Evolutionary conservation across 2,888 invertebrate genomes (phyloP), one percentile per base, ranked within the genome.

Genomic region (Lasioglossum villosulum): DNA sequence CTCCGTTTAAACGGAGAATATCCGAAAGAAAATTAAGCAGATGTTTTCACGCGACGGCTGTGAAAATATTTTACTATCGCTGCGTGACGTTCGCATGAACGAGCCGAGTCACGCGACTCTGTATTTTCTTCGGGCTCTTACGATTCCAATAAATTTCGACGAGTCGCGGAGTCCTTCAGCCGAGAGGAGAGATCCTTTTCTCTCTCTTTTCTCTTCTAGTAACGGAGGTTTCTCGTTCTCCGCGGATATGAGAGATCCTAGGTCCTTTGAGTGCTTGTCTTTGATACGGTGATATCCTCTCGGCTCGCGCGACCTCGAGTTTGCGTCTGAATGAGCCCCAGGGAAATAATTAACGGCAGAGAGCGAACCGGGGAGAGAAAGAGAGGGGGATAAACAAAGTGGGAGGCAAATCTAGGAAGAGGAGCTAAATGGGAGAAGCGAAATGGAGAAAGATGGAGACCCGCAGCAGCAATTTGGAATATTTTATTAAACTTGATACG

Each of bases 161-260:
- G 66, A 70, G 66, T 71, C 56, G n/a, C 14, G 56, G 74, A n/a
- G 52, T 48, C 37, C 73, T 73, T 48, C 48, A 52, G 52, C 52
- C 73, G 34, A n/a, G 34, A 52, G n/a, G 2, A 5, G 34, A 16
- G n/a, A 16, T 63, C 16, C 34, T n/a, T 23, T 14, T 74, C 37
- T 66, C 34, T 34, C 30, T 5, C 34, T 34, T 19, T 59, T 19
- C 66, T 30, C 19, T 34, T 16, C 19, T 68, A 4, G 37, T 37
- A n/a, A 19, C 68, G 72, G 81, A 39, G 74, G 68, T 81, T 84
- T 84, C 72, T 68, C 78, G 75, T 84, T 84, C 78, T 39, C 72
- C 34, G 56, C 56, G 74, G 74, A 75, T 75, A 75, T 75, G 74
- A 75, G 56, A 56, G 56, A 39, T 37, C 56, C 74, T n/a, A 23